Evolutionary conservation across 2,113 vertebrate species (phyloP).

Genomic region (Callipepla californica): DNA sequence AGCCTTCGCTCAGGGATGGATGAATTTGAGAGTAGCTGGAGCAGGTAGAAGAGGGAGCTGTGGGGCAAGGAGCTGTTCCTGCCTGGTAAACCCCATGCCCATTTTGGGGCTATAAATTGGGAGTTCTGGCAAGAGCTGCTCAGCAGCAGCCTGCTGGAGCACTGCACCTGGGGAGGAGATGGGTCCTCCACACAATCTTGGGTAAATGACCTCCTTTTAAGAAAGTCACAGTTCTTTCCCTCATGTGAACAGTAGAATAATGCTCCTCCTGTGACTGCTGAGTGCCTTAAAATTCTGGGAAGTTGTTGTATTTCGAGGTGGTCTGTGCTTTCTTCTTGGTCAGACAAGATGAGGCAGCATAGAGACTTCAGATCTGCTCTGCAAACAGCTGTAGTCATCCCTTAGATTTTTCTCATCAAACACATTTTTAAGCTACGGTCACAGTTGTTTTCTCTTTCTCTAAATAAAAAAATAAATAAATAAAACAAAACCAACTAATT

Average conservation of each 20-base stretch:
- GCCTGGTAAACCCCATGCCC: not conserved
- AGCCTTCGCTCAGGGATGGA: fast-evolving
- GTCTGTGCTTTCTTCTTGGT: not conserved
- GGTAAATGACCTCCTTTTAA: not conserved
- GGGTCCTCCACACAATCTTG: not conserved
- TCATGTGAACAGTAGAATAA: fast-evolving
- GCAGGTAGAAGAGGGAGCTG: not conserved
- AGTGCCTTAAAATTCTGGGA: not conserved
- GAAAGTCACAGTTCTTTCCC: not conserved
- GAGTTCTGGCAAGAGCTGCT: not conserved
- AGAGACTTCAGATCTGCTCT: not conserved
- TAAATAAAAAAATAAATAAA: not conserved
- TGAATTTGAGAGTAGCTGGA: not conserved
- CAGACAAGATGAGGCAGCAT: not conserved
- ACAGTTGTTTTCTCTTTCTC: not conserved
- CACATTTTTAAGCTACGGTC: not conserved
- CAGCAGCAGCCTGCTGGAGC: not conserved
- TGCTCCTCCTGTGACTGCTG: fast-evolving
- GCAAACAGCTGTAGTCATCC: not conserved
- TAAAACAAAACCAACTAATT: not conserved
- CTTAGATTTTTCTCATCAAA: not conserved
- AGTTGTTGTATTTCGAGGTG: fast-evolving
- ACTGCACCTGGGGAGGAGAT: fast-evolving
- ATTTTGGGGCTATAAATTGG: fast-evolving
- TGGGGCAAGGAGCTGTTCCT: not conserved